A percentile compares a stretch with the other conserved stretches of the same genome.
These are phyloP conservation scores for Conomelus anceps DNA, from an alignment of 2,888 invertebrate species.

Conservation along the genomic window DNA sequence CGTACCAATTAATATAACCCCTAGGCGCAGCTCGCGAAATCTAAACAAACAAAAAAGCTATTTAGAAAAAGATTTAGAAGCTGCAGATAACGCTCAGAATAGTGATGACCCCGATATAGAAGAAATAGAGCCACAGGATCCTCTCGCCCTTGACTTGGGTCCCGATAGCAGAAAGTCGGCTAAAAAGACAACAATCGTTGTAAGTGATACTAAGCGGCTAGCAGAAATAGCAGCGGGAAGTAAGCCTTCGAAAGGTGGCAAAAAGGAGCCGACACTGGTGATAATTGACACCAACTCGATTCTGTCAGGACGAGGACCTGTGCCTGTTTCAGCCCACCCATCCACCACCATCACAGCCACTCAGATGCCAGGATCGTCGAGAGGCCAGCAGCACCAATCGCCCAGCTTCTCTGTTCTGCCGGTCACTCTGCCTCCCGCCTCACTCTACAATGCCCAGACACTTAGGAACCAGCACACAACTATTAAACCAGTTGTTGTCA, in stretches of 20 bases:
- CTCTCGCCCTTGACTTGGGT: conserved; percentile 45
- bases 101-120: conserved; percentile 58
- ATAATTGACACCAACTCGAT: conserved; percentile 73
- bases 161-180: conserved; percentile 41
- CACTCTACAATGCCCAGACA: conserved; percentile 50
- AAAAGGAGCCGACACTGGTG: conserved; percentile 68
- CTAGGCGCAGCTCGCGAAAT: conserved; percentile 51
- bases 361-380: conserved; percentile 19
- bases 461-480: conserved; percentile 22
- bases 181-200: conserved; percentile 53
- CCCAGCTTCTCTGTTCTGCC: conserved; percentile 32
- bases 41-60: conserved; percentile 50
- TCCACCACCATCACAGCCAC: conserved; percentile 14
- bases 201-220: conserved; percentile 63
- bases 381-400: conserved; percentile 8
- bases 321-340: conserved; percentile 40
- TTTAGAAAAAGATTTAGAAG: conserved; percentile 45
- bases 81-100: conserved; percentile 46
- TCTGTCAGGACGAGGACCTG: conserved; percentile 54
- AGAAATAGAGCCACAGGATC: conserved; percentile 55
- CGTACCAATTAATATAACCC: conserved; percentile 41
- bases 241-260: conserved; percentile 46
- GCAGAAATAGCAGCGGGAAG: conserved; percentile 62
- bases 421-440: conserved; percentile 48
- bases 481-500: conserved; percentile 24